phyloP scores from a whole-genome alignment of 2,113 vertebrate genomes.

The Promerops cafer region DNA sequence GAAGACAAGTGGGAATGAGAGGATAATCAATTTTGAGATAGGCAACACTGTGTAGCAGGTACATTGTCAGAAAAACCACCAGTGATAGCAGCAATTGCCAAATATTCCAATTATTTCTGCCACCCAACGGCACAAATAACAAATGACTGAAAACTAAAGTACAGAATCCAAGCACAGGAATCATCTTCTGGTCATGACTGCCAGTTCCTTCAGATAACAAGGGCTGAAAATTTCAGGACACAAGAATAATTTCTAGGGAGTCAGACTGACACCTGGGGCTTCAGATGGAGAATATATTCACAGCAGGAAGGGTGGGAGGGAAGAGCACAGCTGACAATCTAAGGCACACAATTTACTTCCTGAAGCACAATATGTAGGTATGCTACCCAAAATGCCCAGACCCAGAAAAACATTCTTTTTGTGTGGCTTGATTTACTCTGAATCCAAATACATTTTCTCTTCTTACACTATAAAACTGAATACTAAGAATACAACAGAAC shows the following conservation, averaged over 20 bases:
- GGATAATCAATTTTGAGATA: background rate
- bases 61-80: background rate
- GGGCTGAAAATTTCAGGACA: background rate
- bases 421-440: background rate
- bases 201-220: background rate
- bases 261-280: background rate
- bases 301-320: background rate
- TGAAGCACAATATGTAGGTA: background rate
- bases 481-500: background rate
- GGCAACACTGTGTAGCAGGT: background rate
- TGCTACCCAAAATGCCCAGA: background rate
- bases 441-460: background rate
- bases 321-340: background rate
- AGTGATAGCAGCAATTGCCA: background rate
- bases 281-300: background rate
- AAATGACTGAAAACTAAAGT: background rate
- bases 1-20: background rate
- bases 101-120: background rate
- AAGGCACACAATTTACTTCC: background rate
- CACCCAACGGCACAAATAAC: background rate
- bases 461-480: background rate
- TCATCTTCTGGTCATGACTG: background rate
- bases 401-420: background rate
- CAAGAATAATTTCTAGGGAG: background rate
- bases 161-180: background rate